These are phyloP conservation scores for Cotesia chilonis DNA, from an alignment of 1,140 invertebrate genomes.

Conservation along the genomic window DNA sequence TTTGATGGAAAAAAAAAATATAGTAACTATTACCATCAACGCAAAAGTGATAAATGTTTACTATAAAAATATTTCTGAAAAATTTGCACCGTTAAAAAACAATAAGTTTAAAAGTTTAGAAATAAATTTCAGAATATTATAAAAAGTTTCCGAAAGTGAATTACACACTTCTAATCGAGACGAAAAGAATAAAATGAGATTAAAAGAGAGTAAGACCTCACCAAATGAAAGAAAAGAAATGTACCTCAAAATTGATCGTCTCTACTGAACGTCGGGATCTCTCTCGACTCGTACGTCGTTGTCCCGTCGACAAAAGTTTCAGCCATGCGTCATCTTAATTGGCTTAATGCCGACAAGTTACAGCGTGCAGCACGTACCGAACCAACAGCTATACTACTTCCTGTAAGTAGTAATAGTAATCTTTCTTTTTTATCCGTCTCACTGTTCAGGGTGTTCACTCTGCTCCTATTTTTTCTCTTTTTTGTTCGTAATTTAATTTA, in stretches of 20 bases:
- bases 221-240: slow-evolving; percentile 8
- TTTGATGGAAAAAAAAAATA: too few species aligned
- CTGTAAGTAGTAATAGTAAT: too few species aligned
- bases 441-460: too few species aligned
- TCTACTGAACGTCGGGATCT: slow-evolving; percentile 12
- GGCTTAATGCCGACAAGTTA: slow-evolving; percentile 60
- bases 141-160: slow-evolving; percentile 5
- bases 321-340: slow-evolving; percentile 60
- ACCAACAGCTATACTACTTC: slow-evolving; percentile 33
- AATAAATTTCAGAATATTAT: slow-evolving; percentile 46
- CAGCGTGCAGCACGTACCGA: slow-evolving; percentile 43
- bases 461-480: not conserved
- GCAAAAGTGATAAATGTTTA: too few species aligned
- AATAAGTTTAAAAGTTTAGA: slow-evolving; percentile 15
- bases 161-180: not conserved
- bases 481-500: slow-evolving; percentile 13
- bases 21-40: too few species aligned
- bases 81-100: slow-evolving; percentile 1
- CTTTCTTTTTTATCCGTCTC: slow-evolving; percentile 37
- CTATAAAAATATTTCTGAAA: too few species aligned
- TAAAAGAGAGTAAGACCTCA: not conserved
- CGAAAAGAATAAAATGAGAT: not conserved
- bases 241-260: slow-evolving; percentile 50
- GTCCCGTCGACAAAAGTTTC: slow-evolving; percentile 50
- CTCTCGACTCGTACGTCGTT: slow-evolving; percentile 28